Evolutionary conservation across 2,113 vertebrate genomes (phyloP), one percentile per base, ranked within the genome.

Genomic region (Agapornis roseicollis): DNA sequence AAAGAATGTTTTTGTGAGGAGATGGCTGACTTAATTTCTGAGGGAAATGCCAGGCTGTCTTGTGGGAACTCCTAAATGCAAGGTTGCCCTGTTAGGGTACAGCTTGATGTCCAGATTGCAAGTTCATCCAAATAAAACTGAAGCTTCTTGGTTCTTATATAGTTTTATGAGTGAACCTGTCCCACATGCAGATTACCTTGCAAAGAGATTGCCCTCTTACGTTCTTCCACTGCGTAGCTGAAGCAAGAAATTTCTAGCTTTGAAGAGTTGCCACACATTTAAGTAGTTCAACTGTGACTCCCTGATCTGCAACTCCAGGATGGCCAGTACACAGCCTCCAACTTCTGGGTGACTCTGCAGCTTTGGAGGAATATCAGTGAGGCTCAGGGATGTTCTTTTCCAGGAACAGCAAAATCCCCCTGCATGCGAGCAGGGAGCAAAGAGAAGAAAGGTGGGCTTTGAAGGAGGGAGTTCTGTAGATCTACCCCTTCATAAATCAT

Each of bases 401-500:
- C 47, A 44, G 39, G 47, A 87, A 56, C 11, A 49, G 13, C 82
- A 61, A 91, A 93, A 80, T 63, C 39, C 27, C 64, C 27, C 49
- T 88, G 28, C 53, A 27, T 60, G 63, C 4, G 16, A 73, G 35
- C 31, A 58, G 66, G 42, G 29, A 86, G 42, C 69, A 65, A 68
- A 42, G 44, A 72, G 71, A 94, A 94, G 39, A 84, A 91, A 91
- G 60, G 27, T 66, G 49, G 35, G 17, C 82, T 97, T 92, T 91
- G 76, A 96, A 85, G 70, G 22, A 91, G 19, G 20, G 27, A 80
- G 55, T 60, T 88, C 70, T 83, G 72, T 84, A 94, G 88, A 90
- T 89, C 55, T 91, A 65, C 31, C 53, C 31, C 41, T 88, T 79
- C 92, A 80, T 88, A 92, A 91, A 88, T 92, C 56, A 94, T 74